Base-by-base conservation (phyloP, 1,140 invertebrate genomes). In the Sycophaga agraensis region DNA sequence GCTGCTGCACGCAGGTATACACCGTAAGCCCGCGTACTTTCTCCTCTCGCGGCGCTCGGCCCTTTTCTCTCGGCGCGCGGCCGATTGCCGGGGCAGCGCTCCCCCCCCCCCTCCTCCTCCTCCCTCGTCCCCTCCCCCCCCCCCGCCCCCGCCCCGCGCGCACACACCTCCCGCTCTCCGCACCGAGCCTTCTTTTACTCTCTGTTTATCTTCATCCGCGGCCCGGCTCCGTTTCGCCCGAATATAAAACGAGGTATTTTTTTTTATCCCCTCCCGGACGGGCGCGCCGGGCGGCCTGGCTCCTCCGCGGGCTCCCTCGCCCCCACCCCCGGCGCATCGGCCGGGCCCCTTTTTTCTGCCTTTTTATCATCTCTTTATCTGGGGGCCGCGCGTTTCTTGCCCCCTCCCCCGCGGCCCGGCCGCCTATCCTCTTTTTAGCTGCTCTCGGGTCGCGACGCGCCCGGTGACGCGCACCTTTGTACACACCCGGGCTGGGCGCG, bases 111-210 rank as follows among this genome's bases (percentile, higher is more conserved):
- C 12, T 14, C 22, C 57, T 59, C 60, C n/a, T n/a, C n/a, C n/a
- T n/a, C n/a, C n/a, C n/a, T n/a, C n/a, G n/a, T n/a, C n/a, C 64
- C 65, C 68, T 49, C 64, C 57, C 62, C 19, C 42, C 12, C 19
- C 16, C 57, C 55, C 64, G 49, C 63, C 49, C 65, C 26, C 54
- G 26, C 46, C 37, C 43, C 55, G 35, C 43, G 19, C 37, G 54
- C 51, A 26, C 66, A 73, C 70, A 70, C 69, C 71, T 69, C 12
- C 45, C 70, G 60, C 28, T 31, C 28, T 31, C 28, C 11, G 4
- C 28, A 31, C 11, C 28, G 28, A 4, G 4, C 5, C 28, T 31
- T 31, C 53, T 55, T 26, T 48, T 59, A 21, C 51, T 22, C 48
- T 63, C 55, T 56, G 21, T 58, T 39, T 54, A 19, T 59, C 50